Conservation (phyloP, 1,140 invertebrate genomes). For the Lepidurus couesii region DNA sequence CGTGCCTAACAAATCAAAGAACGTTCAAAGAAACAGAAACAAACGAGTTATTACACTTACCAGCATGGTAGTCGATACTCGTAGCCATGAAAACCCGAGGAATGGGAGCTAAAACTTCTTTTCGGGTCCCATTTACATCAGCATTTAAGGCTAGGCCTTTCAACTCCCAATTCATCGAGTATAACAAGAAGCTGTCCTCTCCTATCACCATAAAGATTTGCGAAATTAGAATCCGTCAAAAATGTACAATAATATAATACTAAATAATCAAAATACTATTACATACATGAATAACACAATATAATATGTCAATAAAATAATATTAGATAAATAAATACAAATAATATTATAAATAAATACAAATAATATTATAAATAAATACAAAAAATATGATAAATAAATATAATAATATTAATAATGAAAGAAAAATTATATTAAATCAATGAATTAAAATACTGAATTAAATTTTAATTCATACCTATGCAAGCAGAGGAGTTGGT, state of each 20-base stretch:
- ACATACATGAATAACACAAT: not conserved
- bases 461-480: slow-evolving; percentile 40
- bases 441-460: not conserved
- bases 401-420: not conserved
- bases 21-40: not conserved
- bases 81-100: slow-evolving; percentile 67
- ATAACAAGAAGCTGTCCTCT: slow-evolving; percentile 65
- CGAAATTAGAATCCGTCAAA: not conserved
- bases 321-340: too few relatives aligned
- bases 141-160: slow-evolving; percentile 57
- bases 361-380: too few relatives aligned
- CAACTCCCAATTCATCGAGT: slow-evolving; percentile 68
- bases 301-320: not conserved
- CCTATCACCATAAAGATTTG: slow-evolving; percentile 37
- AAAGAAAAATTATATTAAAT: not conserved
- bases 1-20: slow-evolving; percentile 44
- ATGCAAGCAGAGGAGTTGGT: slow-evolving; percentile 49
- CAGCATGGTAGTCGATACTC: slow-evolving; percentile 67
- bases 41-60: slow-evolving; percentile 42
- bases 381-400: too few relatives aligned
- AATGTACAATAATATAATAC: not conserved
- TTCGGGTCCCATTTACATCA: slow-evolving; percentile 41
- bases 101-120: slow-evolving; percentile 64
- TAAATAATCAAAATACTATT: not conserved
- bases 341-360: too few relatives aligned